Percentiles rank a stretch among this genome's conserved stretches.
phyloP scores from a whole-genome alignment of 2,888 invertebrate species.

The Hirtodrosophila cameraria region DNA sequence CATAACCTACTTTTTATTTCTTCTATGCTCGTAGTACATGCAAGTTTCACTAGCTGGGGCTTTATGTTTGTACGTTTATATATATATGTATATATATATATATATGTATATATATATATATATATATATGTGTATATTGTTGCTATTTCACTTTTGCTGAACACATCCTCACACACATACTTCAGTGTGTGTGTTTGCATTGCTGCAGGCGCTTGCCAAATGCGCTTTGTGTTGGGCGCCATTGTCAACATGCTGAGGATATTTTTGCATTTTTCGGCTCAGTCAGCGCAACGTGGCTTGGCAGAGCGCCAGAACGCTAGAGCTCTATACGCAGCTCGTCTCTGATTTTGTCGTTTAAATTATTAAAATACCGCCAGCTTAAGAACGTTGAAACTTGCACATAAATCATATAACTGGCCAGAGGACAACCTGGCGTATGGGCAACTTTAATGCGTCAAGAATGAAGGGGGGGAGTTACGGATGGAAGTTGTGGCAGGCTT shows the following conservation, averaged over 20 bases:
- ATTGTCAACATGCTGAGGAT: slow-evolving; percentile 73
- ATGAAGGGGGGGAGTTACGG: neutral
- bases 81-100: slow-evolving; percentile 8
- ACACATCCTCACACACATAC: slow-evolving; percentile 18
- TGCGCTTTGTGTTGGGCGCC: slow-evolving; percentile 75
- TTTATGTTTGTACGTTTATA: slow-evolving; percentile 16
- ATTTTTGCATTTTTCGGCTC: slow-evolving; percentile 77
- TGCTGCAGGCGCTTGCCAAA: slow-evolving; percentile 79
- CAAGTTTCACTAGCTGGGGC: slow-evolving; percentile 25
- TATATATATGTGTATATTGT: slow-evolving; percentile 41
- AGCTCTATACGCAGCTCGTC: slow-evolving; percentile 27
- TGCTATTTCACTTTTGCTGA: slow-evolving; percentile 78
- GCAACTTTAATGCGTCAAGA: slow-evolving; percentile 61
- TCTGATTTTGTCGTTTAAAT: slow-evolving; percentile 72
- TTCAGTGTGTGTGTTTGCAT: slow-evolving; percentile 43
- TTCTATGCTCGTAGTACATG: slow-evolving; percentile 28
- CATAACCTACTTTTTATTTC: slow-evolving; percentile 72
- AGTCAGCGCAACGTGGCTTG: slow-evolving; percentile 77
- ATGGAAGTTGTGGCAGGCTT: slow-evolving; percentile 14
- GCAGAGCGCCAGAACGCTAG: slow-evolving; percentile 53
- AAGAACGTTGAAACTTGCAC: slow-evolving; percentile 56
- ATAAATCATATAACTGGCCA: slow-evolving; percentile 73
- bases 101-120: too few species aligned
- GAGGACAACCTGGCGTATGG: slow-evolving; percentile 64
- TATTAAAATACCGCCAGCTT: slow-evolving; percentile 66